Evolutionary conservation across 1,140 invertebrate genomes (phyloP), one percentile per base, ranked within the genome.

Genomic region (Hylaeus anthracinus): DNA sequence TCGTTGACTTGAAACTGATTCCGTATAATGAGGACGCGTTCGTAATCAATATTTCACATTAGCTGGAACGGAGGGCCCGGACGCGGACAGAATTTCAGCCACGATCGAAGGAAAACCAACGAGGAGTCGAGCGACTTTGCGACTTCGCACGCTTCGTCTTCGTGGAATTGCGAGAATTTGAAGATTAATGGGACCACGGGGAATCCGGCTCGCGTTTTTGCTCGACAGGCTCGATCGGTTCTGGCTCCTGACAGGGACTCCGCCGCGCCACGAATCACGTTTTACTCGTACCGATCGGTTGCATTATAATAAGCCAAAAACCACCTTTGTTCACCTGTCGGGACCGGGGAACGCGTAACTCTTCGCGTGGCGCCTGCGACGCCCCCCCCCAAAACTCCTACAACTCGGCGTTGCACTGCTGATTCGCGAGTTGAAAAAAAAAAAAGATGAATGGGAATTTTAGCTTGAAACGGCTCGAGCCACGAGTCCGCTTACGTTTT

Each of bases 171-270:
- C 78, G 78, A 66, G 78, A 80, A 80, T 80, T 80, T 45, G 78
- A 80, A 80, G 78, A 80, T 80, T 80, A 80, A 80, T 80, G 78
- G 78, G 78, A 74, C 78, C 78, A 66, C 64, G 78, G 78, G 72
- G 78, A 80, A 66, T 74, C 78, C 61, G 63, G 78, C 71, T 74
- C 78, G 71, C 71, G 78, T 80, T 80, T 80, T 80, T 80, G 63
- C 55, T 15, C 1, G 51, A 14, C 63, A 72, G 71, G 26, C 71
- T 66, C 78, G 71, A 80, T 80, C 72, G n/a, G 63, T 72, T 41
- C 60, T 72, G 69, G 41, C 39, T 14, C 78, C 55, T 60, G 78
- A 80, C 78, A 74, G 71, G 26, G 69, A n/a, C 51, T 72, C 48
- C 48, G 26, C 63, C 77, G 77, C 77, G 77, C 26, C 63, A 63